phyloP scores from a whole-genome alignment of 2,797 vertebrate species.

The Scleropages formosus region DNA sequence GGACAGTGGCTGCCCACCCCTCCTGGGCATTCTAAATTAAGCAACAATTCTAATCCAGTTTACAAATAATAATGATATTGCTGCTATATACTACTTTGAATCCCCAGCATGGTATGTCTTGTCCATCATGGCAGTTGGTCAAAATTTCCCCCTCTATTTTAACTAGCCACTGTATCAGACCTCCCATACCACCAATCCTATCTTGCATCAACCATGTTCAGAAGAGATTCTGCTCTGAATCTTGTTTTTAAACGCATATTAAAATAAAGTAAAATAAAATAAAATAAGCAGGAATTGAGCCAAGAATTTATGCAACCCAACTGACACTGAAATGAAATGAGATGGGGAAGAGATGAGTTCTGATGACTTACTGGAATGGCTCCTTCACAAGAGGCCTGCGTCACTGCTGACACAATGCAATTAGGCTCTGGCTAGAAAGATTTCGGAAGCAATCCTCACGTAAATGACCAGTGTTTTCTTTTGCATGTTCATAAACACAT shows the following conservation, averaged over 20 bases:
- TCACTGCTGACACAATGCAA: neutral
- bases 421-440: neutral
- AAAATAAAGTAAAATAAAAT: too few relatives aligned
- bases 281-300: neutral
- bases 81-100: too few relatives aligned
- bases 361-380: constrained; percentile 18
- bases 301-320: neutral
- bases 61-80: too few relatives aligned
- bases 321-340: neutral
- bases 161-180: neutral
- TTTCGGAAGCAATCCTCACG: neutral
- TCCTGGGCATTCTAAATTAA: too few relatives aligned
- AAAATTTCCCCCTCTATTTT: constrained; percentile 7
- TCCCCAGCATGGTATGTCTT: too few relatives aligned
- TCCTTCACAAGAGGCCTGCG: neutral
- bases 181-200: constrained; percentile 7
- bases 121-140: too few relatives aligned
- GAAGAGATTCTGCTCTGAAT: neutral
- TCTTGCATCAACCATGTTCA: neutral
- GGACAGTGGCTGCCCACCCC: too few relatives aligned
- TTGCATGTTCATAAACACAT: neutral
- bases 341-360: neutral
- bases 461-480: neutral
- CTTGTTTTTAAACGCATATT: neutral
- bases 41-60: too few relatives aligned